Percentiles rank a stretch among this genome's conserved stretches.
Conservation (phyloP, 2,888 invertebrate species). For the Stenichneumon culpator region DNA sequence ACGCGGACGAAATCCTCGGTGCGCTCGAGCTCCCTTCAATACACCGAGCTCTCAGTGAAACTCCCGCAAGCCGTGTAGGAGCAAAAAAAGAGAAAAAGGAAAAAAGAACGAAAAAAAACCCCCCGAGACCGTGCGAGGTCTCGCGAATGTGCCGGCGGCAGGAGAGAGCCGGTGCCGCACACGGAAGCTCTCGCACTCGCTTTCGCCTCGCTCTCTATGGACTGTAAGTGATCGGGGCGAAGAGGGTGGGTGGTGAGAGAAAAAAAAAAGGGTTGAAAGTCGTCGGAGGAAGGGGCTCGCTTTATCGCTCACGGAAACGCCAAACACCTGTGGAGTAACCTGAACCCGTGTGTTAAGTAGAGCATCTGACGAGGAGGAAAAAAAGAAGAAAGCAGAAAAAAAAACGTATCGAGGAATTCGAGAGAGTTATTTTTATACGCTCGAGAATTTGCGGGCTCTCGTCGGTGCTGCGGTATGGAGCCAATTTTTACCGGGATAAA, state of each 20-base stretch:
- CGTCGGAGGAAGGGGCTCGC: constrained; percentile 79
- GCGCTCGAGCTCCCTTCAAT: constrained; percentile 52
- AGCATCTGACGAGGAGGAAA: constrained; percentile 65
- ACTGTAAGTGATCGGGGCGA: constrained; percentile 79
- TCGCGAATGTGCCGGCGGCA: constrained; percentile 64
- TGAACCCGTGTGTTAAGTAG: constrained; percentile 69
- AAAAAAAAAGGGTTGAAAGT: constrained; percentile 81
- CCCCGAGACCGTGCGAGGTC: constrained; percentile 65
- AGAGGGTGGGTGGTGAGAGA: constrained; percentile 55
- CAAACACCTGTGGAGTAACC: constrained; percentile 85
- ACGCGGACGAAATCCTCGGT: constrained; percentile 57
- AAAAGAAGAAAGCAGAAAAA: constrained; percentile 39
- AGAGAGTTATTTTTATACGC: constrained; percentile 53
- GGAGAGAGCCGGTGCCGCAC: constrained; percentile 43
- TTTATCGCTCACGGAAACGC: constrained; percentile 84
- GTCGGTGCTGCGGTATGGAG: constrained; percentile 30
- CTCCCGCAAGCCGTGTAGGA: constrained; percentile 10
- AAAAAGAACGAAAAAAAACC: constrained; percentile 35
- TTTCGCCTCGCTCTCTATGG: constrained; percentile 71
- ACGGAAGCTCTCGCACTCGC: constrained; percentile 62
- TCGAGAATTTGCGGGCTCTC: constrained; percentile 47
- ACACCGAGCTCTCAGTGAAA: constrained; percentile 35
- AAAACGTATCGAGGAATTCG: constrained; percentile 57
- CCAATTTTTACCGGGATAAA: constrained; percentile 9
- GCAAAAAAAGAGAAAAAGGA: neutral